Conservation (phyloP, 2,888 invertebrate species). For the Drosophila trichaetosa region DNA sequence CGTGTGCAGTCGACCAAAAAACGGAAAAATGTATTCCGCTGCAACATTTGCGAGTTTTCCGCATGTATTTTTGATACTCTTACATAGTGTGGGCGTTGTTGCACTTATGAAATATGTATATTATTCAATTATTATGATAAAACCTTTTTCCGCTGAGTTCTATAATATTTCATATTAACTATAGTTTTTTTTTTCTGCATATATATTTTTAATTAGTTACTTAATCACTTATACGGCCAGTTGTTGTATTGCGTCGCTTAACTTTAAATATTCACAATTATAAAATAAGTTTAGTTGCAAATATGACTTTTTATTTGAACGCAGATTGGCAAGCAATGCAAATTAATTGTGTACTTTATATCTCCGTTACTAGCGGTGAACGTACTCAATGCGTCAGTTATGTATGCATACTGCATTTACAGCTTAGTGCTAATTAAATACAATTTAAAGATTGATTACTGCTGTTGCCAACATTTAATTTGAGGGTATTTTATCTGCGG, state of each 20-base stretch:
- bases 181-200: not conserved
- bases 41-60: conserved; percentile 43
- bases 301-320: not conserved
- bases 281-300: not conserved
- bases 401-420: not conserved
- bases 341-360: not conserved
- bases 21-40: conserved; percentile 63
- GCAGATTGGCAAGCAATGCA: not conserved
- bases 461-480: not conserved
- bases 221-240: not conserved
- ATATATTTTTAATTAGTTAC: not conserved
- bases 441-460: not conserved
- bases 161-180: not conserved
- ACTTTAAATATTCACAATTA: not conserved
- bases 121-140: not conserved
- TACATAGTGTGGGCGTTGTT: not conserved
- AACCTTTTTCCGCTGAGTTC: not conserved
- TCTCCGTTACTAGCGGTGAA: not conserved
- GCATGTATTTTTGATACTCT: conserved; percentile 13
- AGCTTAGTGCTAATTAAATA: not conserved
- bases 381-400: not conserved
- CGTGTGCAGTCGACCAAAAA: conserved; percentile 71
- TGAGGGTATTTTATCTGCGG: conserved; percentile 31
- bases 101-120: not conserved
- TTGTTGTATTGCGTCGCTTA: not conserved